Conservation (phyloP, 2,797 vertebrate species). For the Sebastes nivosus region DNA sequence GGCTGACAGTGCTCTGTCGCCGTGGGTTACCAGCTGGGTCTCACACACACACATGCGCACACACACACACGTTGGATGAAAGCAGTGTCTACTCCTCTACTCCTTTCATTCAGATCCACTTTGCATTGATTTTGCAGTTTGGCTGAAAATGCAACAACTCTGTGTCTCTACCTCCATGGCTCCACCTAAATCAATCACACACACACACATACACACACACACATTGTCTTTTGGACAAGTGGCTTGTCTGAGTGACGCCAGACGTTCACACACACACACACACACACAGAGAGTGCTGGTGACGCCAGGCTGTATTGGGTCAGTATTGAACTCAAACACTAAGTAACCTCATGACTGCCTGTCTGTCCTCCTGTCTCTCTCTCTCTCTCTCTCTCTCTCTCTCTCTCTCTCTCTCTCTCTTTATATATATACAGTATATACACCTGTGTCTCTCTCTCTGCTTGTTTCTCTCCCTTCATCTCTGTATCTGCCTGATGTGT, state of each 20-base stretch:
- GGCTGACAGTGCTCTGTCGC: conserved; percentile 70
- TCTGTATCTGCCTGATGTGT: not conserved
- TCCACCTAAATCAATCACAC: conserved; percentile 73
- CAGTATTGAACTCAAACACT: conserved; percentile 70
- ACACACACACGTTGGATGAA: conserved; percentile 33
- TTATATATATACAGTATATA: not conserved
- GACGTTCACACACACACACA: conserved; percentile 33
- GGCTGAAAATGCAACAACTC: conserved; percentile 73
- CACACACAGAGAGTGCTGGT: conserved; percentile 35
- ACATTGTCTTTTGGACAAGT: conserved; percentile 54
- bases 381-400: not conserved
- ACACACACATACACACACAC: conserved; percentile 20
- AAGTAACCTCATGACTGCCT: conserved; percentile 50
- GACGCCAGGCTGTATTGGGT: conserved; percentile 72
- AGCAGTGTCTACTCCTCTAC: conserved; percentile 58
- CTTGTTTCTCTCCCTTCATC: not conserved
- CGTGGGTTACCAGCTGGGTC: conserved; percentile 59
- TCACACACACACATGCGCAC: conserved; percentile 21
- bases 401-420: not conserved
- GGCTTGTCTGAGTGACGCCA: conserved; percentile 70
- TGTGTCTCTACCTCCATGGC: conserved; percentile 69
- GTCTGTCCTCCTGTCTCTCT: conserved; percentile 1
- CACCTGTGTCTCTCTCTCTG: not conserved
- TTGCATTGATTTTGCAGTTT: conserved; percentile 82
- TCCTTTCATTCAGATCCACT: conserved; percentile 73